Base-by-base conservation (phyloP, 1,140 invertebrate species). In the Drosophila punjabiensis region DNA sequence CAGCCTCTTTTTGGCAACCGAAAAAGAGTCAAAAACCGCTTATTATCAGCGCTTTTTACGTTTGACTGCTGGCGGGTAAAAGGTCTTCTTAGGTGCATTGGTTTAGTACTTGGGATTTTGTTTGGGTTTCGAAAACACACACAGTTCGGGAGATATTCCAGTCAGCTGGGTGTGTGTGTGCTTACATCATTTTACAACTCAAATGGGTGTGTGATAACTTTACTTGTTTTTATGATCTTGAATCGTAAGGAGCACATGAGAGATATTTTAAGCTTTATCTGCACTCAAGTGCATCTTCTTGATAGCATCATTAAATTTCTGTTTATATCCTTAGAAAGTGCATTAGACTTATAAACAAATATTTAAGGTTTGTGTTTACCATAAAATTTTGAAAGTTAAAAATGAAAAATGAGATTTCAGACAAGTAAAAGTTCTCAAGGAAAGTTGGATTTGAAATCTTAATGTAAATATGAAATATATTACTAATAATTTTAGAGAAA, bases 41-140 rank as follows among this genome's bases (percentile, higher is more conserved):
- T 89, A 88, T 88, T 89, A 88, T 84, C 73, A 78, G 63, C 68
- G 43, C 68, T 84, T 78, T 84, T 89, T 83, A 64, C 64, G 77
- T 62, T 76, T 75, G 60, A 52, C 71, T 47, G 81, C 76, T 59
- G 20, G 83, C 53, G 67, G 80, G 64, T 50, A 65, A 87, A 88
- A 88, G 77, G 71, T 87, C 70, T 74, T 24, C 24, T 30, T 30
- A 50, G 55, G 70, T 73, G 70, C 70, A 74, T 73, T 74, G 68
- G 37, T 24, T 41, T 32, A 16, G 30, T 39, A 50, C 39, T 50
- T 60, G n/a, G 13, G 39, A 37, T 62, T 18, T 48, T 35, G 18
- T 18, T 50, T 50, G 6, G 37, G 75, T 76, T 77, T 67, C 53
- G 18, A 30, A 13, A 60, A 37, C 28, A 58, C 61, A 52, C 52